Evolutionary conservation across 2,113 vertebrate genomes (phyloP).

Genomic region (Grammatotria lemairii): DNA sequence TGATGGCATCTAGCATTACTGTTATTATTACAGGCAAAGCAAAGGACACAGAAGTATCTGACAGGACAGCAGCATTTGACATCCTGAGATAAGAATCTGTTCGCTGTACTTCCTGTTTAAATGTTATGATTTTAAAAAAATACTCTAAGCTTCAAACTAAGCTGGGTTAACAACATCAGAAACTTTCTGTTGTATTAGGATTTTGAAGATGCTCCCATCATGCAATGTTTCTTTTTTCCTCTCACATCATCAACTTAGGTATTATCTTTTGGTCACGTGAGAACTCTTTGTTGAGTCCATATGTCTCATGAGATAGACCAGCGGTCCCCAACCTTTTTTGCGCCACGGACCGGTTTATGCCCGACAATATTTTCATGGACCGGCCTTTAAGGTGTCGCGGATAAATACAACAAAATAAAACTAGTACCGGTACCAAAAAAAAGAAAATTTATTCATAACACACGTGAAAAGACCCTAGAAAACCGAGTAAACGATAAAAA

Average conservation of each 20-base stretch:
- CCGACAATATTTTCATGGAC: too few relatives aligned
- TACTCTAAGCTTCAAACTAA: not conserved
- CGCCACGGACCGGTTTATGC: too few relatives aligned
- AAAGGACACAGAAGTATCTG: not conserved
- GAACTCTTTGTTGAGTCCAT: not conserved
- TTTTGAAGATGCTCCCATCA: not conserved
- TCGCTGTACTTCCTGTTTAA: not conserved
- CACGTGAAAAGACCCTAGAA: too few relatives aligned
- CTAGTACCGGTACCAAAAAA: too few relatives aligned
- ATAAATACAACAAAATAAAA: too few relatives aligned
- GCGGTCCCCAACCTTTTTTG: too few relatives aligned
- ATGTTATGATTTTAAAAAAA: not conserved
- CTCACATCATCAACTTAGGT: not conserved
- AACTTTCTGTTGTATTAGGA: not conserved
- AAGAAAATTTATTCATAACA: too few relatives aligned
- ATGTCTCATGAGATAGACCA: not conserved
- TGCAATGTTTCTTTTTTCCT: not conserved
- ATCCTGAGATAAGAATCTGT: not conserved
- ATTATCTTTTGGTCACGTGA: not conserved
- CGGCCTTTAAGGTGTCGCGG: too few relatives aligned
- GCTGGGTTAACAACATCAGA: not conserved
- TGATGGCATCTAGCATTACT: not conserved
- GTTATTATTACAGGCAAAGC: not conserved
- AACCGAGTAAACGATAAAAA: too few relatives aligned
- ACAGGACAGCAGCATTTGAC: not conserved